Evolutionary conservation across 1,140 invertebrate species (phyloP), one percentile per base, ranked within the genome.

Genomic region (Scylla paramamosain): DNA sequence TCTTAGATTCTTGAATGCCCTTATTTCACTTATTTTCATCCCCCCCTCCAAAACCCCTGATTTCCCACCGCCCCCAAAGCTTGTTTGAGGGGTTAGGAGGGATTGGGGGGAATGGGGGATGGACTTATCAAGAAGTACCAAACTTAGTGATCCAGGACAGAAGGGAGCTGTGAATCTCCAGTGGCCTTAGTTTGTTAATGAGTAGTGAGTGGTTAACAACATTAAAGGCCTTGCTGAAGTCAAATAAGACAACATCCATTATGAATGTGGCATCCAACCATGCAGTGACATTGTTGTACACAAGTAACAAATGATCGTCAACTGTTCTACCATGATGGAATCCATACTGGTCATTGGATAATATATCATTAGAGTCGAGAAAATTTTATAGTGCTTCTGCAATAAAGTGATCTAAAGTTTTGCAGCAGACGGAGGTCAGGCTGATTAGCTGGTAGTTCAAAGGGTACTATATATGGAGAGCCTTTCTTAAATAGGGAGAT

Each of bases 381-480:
- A 86, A 86, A 28, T 86, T 31, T 28, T 86, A 86, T 86, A 86
- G n/a, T n/a, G n/a, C 84, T 10, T 86, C n/a, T 28, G 84, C 84
- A 12, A n/a, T 28, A 86, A 86, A 28, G 10, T 31, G n/a, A 28
- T 86, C 84, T 31, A 86, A 31, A 31, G 84, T 86, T 86, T 86
- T 86, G 84, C 84, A 86, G 32, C 84, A 86, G n/a, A 86, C 84
- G n/a, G 84, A 86, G n/a, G 84, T 86, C n/a, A 86, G 84, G 32
- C 84, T 10, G 84, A 86, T n/a, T 8, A 31, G 84, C n/a, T 31
- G n/a, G 84, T 86, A 86, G n/a, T 86, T 86, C n/a, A 86, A 31
- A 31, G 84, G 84, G 32, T 28, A n/a, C n/a, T n/a, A n/a, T n/a
- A n/a, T n/a, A n/a, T 88, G 31, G 8, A 14, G 45, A 32, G 87